Conservation (phyloP, 2,797 vertebrate species). For the Poeciliopsis paucimaculata region DNA sequence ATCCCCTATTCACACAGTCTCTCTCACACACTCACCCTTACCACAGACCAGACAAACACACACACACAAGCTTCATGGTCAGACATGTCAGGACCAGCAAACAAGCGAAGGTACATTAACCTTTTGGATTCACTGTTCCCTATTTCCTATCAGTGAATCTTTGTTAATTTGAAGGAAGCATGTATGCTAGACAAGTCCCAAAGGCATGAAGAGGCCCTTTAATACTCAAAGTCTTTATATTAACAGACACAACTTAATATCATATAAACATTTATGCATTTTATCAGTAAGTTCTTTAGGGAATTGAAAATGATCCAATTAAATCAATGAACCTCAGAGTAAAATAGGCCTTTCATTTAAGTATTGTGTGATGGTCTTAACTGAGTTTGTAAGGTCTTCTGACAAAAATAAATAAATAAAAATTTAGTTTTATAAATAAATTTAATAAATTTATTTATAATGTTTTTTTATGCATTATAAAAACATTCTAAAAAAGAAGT, state of each 20-base stretch:
- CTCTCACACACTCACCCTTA: slow-evolving; percentile 31
- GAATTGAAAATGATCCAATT: background rate
- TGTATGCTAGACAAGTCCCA: background rate
- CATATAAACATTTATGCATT: background rate
- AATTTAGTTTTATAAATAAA: too few relatives aligned
- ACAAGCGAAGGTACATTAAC: background rate
- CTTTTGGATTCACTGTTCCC: background rate
- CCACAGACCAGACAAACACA: background rate
- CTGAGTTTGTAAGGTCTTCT: background rate
- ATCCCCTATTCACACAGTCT: slow-evolving; percentile 23
- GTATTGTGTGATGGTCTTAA: background rate
- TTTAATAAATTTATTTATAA: too few relatives aligned
- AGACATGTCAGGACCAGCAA: slow-evolving; percentile 12
- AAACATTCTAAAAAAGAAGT: too few relatives aligned
- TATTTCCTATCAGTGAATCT: background rate
- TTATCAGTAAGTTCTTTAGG: background rate
- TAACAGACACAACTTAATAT: background rate
- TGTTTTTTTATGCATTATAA: too few relatives aligned
- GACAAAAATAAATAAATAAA: background rate
- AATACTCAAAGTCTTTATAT: background rate
- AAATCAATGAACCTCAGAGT: background rate
- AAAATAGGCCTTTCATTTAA: background rate
- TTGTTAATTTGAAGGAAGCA: background rate
- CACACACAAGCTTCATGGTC: slow-evolving; percentile 16
- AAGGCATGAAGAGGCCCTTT: background rate